Conservation (phyloP, 1,140 invertebrate genomes). For the Drosophila sturtevanti region DNA sequence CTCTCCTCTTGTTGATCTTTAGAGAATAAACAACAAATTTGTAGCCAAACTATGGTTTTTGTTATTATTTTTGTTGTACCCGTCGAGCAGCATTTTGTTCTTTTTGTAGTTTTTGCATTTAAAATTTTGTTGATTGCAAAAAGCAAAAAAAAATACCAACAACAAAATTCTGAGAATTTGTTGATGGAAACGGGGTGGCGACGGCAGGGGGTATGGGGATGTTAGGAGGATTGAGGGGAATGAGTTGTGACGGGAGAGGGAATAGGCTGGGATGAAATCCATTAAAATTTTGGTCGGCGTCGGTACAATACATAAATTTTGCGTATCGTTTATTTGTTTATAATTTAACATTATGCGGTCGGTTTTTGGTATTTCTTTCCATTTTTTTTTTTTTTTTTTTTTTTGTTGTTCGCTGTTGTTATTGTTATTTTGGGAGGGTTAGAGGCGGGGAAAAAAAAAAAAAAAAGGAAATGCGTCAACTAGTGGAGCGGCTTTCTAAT, state of each 20-base stretch:
- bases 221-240: neutral
- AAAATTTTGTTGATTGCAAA: slow-evolving; percentile 7
- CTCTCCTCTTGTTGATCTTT: neutral
- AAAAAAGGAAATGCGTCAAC: slow-evolving; percentile 53
- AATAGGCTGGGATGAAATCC: slow-evolving; percentile 20
- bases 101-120: slow-evolving; percentile 8
- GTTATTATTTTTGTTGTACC: slow-evolving; percentile 17
- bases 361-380: slow-evolving; percentile 38
- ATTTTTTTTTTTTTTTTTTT: neutral
- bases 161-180: neutral
- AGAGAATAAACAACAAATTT: slow-evolving; percentile 5
- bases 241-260: neutral
- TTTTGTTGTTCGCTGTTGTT: neutral
- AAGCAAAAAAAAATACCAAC: neutral
- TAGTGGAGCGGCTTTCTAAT: slow-evolving; percentile 30
- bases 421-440: neutral
- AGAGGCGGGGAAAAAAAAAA: neutral
- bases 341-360: slow-evolving; percentile 64
- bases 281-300: slow-evolving; percentile 48
- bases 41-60: slow-evolving; percentile 12
- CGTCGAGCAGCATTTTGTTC: slow-evolving; percentile 8
- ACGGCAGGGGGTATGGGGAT: too few species aligned
- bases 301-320: slow-evolving; percentile 49
- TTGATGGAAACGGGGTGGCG: neutral
- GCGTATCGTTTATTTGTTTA: slow-evolving; percentile 64